These are phyloP conservation scores for Aphelenchoides besseyi DNA, from an alignment of 1,140 invertebrate genomes.

Conservation along the genomic window DNA sequence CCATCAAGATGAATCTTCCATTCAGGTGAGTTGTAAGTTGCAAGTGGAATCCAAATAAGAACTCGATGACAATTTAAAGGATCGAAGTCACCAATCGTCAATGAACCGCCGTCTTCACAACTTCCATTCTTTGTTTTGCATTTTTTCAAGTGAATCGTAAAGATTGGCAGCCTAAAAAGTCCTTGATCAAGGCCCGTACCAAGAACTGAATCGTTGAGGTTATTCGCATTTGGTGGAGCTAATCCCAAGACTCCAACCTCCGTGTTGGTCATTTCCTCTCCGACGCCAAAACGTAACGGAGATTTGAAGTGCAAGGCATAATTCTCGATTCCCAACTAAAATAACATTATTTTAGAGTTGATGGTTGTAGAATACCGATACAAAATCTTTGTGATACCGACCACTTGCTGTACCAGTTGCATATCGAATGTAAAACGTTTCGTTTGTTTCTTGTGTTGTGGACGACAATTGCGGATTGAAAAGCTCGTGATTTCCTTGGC, in stretches of 20 bases:
- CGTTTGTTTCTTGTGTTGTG: background rate
- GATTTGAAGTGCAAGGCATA: background rate
- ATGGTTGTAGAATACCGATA: background rate
- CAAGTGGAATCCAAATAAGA: background rate
- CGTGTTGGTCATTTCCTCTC: background rate
- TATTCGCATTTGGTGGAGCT: background rate
- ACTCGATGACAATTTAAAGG: background rate
- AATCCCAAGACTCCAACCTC: background rate
- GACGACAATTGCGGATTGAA: background rate
- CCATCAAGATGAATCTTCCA: background rate
- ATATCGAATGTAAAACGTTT: conserved; percentile 2
- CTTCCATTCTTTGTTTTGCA: background rate
- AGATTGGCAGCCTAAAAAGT: background rate
- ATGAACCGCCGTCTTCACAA: background rate
- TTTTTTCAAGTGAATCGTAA: background rate
- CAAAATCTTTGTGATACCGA: background rate
- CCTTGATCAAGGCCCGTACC: background rate
- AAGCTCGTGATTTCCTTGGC: background rate
- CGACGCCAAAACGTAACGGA: background rate
- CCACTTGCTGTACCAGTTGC: background rate
- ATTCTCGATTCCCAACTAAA: background rate
- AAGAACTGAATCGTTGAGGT: background rate
- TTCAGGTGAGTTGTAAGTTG: background rate
- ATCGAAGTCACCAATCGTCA: conserved; percentile 3
- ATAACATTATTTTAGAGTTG: background rate